Percentiles rank a stretch among this genome's conserved stretches.
Evolutionary conservation across 2,797 vertebrate genomes (phyloP).

Genomic region (Florisuga fusca): DNA sequence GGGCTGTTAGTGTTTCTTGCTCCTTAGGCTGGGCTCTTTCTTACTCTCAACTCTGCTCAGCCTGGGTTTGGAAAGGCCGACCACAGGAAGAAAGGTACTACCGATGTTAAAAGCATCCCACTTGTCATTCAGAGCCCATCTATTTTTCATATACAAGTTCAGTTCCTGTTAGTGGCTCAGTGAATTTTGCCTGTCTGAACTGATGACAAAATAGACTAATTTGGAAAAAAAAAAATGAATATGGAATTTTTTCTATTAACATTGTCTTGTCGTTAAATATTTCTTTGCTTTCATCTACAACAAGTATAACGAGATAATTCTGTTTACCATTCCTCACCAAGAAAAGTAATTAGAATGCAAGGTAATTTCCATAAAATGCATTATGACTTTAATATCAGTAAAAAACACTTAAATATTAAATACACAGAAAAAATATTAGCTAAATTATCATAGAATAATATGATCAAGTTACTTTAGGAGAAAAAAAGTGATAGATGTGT

Average conservation of each 20-base stretch:
- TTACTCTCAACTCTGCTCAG: not conserved
- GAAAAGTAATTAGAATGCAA: constrained; percentile 74
- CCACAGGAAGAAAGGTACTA: not conserved
- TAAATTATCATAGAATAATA: constrained; percentile 85
- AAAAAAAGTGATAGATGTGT: constrained; percentile 79
- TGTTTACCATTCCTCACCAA: constrained; percentile 43
- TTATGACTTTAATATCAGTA: constrained; percentile 83
- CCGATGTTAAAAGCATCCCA: not conserved
- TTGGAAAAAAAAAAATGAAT: not conserved
- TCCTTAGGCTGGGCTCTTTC: not conserved
- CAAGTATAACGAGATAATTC: not conserved
- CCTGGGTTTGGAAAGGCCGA: not conserved
- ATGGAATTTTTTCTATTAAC: not conserved
- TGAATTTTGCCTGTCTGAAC: fast-evolving
- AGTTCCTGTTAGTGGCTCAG: not conserved
- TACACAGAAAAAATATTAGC: constrained; percentile 81
- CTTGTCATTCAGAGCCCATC: not conserved
- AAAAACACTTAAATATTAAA: constrained; percentile 82
- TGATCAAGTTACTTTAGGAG: constrained; percentile 78
- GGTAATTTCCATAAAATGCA: constrained; percentile 78
- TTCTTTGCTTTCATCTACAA: constrained; percentile 32
- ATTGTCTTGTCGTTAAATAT: not conserved
- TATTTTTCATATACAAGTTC: not conserved
- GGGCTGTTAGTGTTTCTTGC: not conserved
- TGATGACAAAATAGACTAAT: not conserved